Evolutionary conservation across 2,797 vertebrate genomes (phyloP).

Genomic region (Enteromius thamalakanensis): DNA sequence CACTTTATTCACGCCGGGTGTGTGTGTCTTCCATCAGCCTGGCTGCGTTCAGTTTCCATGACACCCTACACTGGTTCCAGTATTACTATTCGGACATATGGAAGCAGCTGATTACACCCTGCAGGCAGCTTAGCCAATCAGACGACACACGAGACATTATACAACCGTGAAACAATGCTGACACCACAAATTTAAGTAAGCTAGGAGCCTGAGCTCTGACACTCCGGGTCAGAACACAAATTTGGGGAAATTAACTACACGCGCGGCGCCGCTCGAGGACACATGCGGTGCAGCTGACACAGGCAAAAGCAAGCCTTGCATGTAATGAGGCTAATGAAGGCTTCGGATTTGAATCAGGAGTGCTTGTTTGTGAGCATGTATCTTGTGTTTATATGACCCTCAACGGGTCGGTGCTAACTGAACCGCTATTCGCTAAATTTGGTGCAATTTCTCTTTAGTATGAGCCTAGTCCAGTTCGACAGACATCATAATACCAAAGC

Average conservation of each 20-base stretch:
- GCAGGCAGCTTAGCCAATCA: conserved; percentile 44
- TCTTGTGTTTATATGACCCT: background rate
- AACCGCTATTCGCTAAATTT: conserved; percentile 40
- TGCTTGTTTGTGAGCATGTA: conserved; percentile 1
- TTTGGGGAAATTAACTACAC: conserved; percentile 31
- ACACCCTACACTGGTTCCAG: conserved; percentile 38
- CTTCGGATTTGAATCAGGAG: conserved; percentile 37
- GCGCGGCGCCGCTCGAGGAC: background rate
- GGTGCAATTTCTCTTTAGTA: conserved; percentile 30
- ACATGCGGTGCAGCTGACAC: conserved; percentile 8
- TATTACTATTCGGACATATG: conserved; percentile 45
- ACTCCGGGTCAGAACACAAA: background rate
- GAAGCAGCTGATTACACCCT: conserved; percentile 42
- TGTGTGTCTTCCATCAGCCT: conserved; percentile 49
- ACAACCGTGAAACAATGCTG: conserved; percentile 23
- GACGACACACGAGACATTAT: background rate
- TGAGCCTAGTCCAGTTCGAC: conserved; percentile 29
- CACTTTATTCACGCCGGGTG: conserved; percentile 40
- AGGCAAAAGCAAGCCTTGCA: conserved; percentile 39
- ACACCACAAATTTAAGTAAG: conserved; percentile 8
- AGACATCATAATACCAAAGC: conserved; percentile 25
- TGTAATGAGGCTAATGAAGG: conserved; percentile 49
- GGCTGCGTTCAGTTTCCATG: conserved; percentile 51
- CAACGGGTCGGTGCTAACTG: background rate
- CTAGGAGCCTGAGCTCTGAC: background rate